phyloP scores from a whole-genome alignment of 23 tunicate genomes.

The Styela clava region DNA sequence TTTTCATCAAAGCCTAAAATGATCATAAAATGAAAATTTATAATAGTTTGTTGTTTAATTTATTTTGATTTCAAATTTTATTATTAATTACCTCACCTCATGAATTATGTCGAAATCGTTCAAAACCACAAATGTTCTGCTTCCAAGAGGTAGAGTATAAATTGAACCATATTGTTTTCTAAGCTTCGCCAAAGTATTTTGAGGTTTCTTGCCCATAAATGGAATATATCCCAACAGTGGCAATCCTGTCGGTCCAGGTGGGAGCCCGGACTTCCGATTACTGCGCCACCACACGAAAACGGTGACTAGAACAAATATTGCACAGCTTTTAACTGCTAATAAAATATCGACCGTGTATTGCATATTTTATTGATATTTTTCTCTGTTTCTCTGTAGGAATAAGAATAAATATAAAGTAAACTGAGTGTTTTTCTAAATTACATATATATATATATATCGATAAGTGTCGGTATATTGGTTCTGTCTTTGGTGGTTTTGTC shows the following conservation, averaged over 20 bases:
- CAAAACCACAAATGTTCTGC: background rate
- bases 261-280: background rate
- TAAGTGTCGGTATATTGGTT: too few relatives aligned
- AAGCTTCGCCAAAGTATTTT: background rate
- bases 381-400: too few relatives aligned
- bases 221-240: conserved; percentile 10
- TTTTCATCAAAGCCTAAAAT: conserved; percentile 14
- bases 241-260: background rate
- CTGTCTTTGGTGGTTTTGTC: too few relatives aligned
- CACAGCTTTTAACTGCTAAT: background rate
- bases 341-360: background rate
- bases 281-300: background rate
- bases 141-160: background rate
- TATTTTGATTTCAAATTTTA: too few relatives aligned
- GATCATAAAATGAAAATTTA: background rate
- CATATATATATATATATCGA: too few relatives aligned
- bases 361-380: too few relatives aligned
- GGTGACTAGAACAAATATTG: background rate
- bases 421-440: too few relatives aligned
- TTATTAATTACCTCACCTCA: background rate
- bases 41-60: too few relatives aligned
- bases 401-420: too few relatives aligned
- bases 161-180: background rate
- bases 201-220: background rate
- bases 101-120: background rate